Base-by-base conservation (phyloP, 2,113 vertebrate species). In the Alethe castanea region DNA sequence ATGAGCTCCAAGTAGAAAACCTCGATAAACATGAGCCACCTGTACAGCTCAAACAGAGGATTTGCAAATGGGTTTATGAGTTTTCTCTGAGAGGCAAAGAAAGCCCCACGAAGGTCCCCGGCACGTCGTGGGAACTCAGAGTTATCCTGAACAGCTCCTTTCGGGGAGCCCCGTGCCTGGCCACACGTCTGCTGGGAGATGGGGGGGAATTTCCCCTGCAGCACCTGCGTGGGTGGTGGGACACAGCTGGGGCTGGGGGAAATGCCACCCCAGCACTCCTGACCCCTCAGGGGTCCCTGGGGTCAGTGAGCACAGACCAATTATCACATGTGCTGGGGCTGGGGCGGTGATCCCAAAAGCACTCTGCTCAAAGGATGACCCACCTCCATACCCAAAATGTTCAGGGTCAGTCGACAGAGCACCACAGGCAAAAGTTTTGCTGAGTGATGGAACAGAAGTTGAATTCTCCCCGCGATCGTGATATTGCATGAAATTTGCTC, bases 11-110 rank as follows among this genome's bases (percentile, higher is more conserved):
- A 88, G 91, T 19, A 73, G 92, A 94, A 90, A 91, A 88, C 73
- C 83, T 81, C 22, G 45, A 85, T 91, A 95, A 96, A 95, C 88
- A 87, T 16, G 70, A 97, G 74, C 89, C 92, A 97, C 94, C 73
- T 77, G 73, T 61, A 81, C 54, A 70, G 65, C 61, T 95, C 92
- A 96, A 94, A 95, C 1, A 8, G 73, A 44, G 57, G 60, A 57
- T 81, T 62, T 70, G 82, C 74, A 91, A 94, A 81, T 11, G 60
- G 70, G 25, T 87, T 92, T 72, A 65, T 12, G 40, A 94, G 86
- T n/a, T 85, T 81, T 87, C 70, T 93, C 56, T 4, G 19, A 90
- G 86, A 85, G 38, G 20, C 5, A 8, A 42, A 85, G 57, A n/a
- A 91, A 94, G 44, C 59, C 82, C 66, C 44, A 24, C 0, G 0